Percentiles rank a stretch among this genome's conserved stretches.
Evolutionary conservation across 2,113 vertebrate species (phyloP).

Genomic region (Xenus cinereus): DNA sequence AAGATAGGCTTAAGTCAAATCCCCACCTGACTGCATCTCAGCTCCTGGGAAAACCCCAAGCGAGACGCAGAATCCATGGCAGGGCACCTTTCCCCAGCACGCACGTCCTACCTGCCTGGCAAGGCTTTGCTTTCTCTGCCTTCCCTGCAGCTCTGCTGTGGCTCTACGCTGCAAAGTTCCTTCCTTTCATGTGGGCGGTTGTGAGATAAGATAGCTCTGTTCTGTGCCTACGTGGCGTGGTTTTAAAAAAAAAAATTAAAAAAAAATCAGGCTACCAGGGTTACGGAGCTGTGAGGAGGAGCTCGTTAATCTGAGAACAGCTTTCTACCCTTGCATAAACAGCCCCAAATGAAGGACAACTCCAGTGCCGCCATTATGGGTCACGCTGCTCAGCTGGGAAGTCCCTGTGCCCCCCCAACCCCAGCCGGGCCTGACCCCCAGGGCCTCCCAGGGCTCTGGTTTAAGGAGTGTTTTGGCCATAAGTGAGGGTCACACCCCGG

Average conservation of each 20-base stretch:
- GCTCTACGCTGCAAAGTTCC: not conserved
- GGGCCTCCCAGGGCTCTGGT: not conserved
- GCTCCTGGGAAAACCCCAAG: not conserved
- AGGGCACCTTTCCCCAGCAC: not conserved
- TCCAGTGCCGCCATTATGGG: not conserved
- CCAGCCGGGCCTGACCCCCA: not conserved
- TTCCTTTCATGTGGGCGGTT: not conserved
- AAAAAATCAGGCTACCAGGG: not conserved
- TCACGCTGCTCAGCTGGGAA: not conserved
- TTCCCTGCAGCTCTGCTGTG: not conserved
- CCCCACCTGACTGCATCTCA: not conserved
- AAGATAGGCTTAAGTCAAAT: not conserved
- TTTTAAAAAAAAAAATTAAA: not conserved
- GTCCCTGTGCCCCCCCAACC: not conserved
- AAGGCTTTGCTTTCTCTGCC: not conserved
- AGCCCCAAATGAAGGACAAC: not conserved
- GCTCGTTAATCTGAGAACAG: not conserved
- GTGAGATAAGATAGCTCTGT: not conserved
- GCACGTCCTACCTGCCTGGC: not conserved
- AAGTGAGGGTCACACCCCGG: not conserved
- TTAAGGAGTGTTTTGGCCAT: not conserved
- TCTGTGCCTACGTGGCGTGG: not conserved
- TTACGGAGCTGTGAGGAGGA: not conserved
- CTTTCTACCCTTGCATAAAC: not conserved
- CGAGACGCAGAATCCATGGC: not conserved